Percentiles rank a stretch among this genome's conserved stretches.
These are phyloP conservation scores for Chalcosyrphus nemorum DNA, from an alignment of 2,888 invertebrate genomes.

Conservation along the genomic window DNA sequence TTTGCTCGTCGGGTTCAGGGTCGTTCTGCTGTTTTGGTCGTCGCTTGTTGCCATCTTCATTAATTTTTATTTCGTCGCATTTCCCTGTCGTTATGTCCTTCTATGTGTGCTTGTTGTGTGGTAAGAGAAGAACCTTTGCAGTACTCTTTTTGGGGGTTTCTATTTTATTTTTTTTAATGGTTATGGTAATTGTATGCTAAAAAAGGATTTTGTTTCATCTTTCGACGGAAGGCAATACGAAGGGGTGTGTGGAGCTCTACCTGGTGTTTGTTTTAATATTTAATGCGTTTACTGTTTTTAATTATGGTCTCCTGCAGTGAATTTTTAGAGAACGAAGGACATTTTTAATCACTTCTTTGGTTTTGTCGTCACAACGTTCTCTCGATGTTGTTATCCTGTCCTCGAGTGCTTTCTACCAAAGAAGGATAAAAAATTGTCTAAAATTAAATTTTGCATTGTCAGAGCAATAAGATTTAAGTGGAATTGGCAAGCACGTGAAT, in stretches of 20 bases:
- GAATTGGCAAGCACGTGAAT: background rate
- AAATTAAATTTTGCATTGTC: slow-evolving; percentile 20
- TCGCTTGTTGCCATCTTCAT: slow-evolving; percentile 64
- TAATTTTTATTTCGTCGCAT: slow-evolving; percentile 70
- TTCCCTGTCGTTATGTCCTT: slow-evolving; percentile 61
- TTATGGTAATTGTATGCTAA: slow-evolving; percentile 68
- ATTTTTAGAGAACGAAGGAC: slow-evolving; percentile 48
- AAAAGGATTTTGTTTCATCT: slow-evolving; percentile 69
- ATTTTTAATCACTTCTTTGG: slow-evolving; percentile 63
- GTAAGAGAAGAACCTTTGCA: slow-evolving; percentile 27
- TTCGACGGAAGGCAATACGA: slow-evolving; percentile 29
- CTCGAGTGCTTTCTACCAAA: background rate
- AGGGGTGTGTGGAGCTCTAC: slow-evolving; percentile 36
- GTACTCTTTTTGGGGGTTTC: slow-evolving; percentile 14
- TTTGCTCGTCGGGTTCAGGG: slow-evolving; percentile 28
- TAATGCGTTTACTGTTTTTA: slow-evolving; percentile 66
- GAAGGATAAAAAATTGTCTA: background rate
- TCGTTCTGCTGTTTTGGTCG: slow-evolving; percentile 42
- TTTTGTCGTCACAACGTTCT: slow-evolving; percentile 37
- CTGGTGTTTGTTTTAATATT: slow-evolving; percentile 64
- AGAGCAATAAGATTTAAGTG: slow-evolving; percentile 1
- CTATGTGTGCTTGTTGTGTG: slow-evolving; percentile 10
- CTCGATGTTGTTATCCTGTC: slow-evolving; percentile 1
- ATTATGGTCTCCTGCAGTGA: slow-evolving; percentile 57
- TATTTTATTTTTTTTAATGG: slow-evolving; percentile 61